phyloP scores from a whole-genome alignment of 2,888 invertebrate genomes.

The Drosophila mayaguana region DNA sequence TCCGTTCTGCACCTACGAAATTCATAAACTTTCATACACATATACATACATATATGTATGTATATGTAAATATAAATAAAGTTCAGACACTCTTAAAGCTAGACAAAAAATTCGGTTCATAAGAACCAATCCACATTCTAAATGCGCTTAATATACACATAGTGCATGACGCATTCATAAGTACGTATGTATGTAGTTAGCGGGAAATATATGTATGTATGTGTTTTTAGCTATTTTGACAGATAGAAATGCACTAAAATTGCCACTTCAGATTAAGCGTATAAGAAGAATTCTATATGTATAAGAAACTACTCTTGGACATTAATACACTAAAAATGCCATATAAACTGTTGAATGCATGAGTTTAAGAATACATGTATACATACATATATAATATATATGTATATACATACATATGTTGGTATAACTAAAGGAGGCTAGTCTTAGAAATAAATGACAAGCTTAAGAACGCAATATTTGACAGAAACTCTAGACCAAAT shows the following conservation, averaged over 20 bases:
- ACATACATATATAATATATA: neutral
- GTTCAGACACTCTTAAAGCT: constrained; percentile 3
- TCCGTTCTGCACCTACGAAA: constrained; percentile 32
- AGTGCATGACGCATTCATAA: neutral
- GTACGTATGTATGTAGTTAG: neutral
- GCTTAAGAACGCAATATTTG: neutral
- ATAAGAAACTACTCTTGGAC: neutral
- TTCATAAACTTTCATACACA: constrained; percentile 8
- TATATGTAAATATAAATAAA: neutral
- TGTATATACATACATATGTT: neutral
- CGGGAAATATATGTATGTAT: neutral
- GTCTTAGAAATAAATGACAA: neutral
- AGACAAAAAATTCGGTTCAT: constrained; percentile 7
- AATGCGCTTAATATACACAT: neutral
- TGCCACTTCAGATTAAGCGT: neutral
- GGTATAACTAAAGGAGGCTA: neutral
- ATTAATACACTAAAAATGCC: neutral
- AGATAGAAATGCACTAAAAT: neutral
- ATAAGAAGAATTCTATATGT: neutral
- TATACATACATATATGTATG: neutral
- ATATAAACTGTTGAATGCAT: constrained; percentile 2
- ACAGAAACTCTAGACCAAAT: neutral
- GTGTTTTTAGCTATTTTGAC: neutral
- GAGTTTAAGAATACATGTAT: neutral
- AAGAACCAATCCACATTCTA: neutral